These are phyloP conservation scores for Indri indri DNA, from an alignment of 2,113 vertebrate genomes.

Conservation along the genomic window DNA sequence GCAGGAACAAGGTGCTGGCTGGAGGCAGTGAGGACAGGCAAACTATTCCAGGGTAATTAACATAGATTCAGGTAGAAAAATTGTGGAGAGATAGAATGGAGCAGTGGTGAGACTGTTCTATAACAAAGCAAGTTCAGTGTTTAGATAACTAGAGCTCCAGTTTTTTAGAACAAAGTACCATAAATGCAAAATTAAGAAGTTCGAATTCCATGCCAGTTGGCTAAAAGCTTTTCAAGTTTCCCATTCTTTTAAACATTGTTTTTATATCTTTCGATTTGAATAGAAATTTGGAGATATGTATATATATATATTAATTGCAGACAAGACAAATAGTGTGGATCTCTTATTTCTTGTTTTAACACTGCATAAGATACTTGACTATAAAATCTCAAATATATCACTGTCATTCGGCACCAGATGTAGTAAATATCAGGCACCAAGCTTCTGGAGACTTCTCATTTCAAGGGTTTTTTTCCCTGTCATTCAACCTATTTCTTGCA, in stretches of 20 bases:
- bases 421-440: neutral
- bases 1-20: neutral
- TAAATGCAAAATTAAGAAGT: neutral
- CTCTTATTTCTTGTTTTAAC: neutral
- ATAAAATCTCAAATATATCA: neutral
- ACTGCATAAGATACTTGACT: neutral
- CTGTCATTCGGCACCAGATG: neutral
- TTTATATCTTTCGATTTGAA: neutral
- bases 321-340: neutral
- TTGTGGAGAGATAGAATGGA: fast-evolving
- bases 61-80: neutral
- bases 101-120: neutral
- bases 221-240: neutral
- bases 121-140: neutral
- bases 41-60: neutral
- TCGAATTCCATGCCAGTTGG: neutral
- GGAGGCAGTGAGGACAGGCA: no score
- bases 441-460: neutral
- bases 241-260: neutral
- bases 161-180: neutral
- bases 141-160: neutral
- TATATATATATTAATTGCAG: neutral
- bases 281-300: neutral
- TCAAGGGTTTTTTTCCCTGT: neutral
- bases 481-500: neutral